A percentile compares a stretch with the other conserved stretches of the same genome.
Evolutionary conservation across 1,140 invertebrate species (phyloP).

Genomic region (Brachionus paranguensis): DNA sequence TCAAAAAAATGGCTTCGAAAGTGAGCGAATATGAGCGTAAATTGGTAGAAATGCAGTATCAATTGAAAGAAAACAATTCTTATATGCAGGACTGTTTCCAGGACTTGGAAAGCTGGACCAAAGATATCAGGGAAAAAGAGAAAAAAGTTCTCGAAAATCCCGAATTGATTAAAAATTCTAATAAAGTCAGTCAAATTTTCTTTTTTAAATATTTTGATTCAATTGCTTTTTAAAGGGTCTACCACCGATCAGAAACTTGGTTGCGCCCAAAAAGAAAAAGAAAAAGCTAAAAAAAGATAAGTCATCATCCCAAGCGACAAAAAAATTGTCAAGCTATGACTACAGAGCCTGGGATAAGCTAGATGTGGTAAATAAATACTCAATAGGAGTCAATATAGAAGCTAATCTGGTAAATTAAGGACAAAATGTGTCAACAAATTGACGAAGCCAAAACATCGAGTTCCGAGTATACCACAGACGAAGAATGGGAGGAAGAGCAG

Average conservation of each 20-base stretch:
- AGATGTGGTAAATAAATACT: slow-evolving; percentile 62
- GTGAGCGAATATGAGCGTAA: slow-evolving; percentile 17
- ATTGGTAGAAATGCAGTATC: slow-evolving; percentile 44
- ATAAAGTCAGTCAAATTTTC: slow-evolving; percentile 40
- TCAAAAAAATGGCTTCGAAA: background rate
- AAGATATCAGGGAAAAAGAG: slow-evolving; percentile 75
- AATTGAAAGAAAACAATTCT: slow-evolving; percentile 61
- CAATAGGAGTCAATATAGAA: background rate
- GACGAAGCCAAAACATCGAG: slow-evolving; percentile 53
- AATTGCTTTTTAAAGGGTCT: slow-evolving; percentile 44
- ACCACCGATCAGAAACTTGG: slow-evolving; percentile 57
- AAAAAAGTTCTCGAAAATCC: slow-evolving; percentile 53
- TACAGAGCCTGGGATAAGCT: slow-evolving; percentile 73
- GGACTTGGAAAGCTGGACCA: slow-evolving; percentile 75
- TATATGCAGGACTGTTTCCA: slow-evolving; percentile 67
- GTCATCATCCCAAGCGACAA: slow-evolving; percentile 45
- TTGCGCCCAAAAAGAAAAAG: slow-evolving; percentile 49
- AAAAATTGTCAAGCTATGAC: slow-evolving; percentile 61
- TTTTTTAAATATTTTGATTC: background rate
- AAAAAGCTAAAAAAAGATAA: slow-evolving; percentile 47
- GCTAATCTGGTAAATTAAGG: slow-evolving; percentile 51
- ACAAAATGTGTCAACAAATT: slow-evolving; percentile 66
- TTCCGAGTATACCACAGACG: slow-evolving; percentile 56
- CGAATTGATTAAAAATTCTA: background rate
- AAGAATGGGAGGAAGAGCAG: slow-evolving; percentile 51